Base-by-base conservation (phyloP, 2,797 vertebrate genomes). In the Catharus ustulatus region DNA sequence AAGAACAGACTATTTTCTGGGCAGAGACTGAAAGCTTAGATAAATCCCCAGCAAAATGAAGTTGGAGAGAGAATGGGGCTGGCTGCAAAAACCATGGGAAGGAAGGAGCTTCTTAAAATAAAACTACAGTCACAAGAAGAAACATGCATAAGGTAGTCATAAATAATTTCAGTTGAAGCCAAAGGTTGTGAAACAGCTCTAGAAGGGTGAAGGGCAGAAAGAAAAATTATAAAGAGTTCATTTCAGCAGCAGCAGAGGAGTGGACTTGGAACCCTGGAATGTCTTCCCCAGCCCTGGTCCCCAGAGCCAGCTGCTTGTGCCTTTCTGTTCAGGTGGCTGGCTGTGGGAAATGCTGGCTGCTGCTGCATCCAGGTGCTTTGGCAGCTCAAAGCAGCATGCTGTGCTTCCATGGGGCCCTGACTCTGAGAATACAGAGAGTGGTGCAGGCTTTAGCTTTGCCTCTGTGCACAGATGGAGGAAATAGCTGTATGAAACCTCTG, bases 1-100 rank as follows among this genome's bases (percentile, higher is more conserved):
- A 69, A 69, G 84, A 96, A 68, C 54, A 55, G 87, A 48, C 71
- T 84, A 14, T 91, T 90, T 93, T 87, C 87, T 90, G 90, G 94
- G 76, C 40, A 76, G 54, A 86, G 64, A 69, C 82, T 1, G 10
- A 93, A 88, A 95, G 48, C 87, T 80, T 77, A 81, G 55, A 54
- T 72, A 94, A 94, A 79, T 48, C 52, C 18, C 21, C 62, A 69
- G n/a, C 62, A 64, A 91, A 86, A 81, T 73, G 69, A 88, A 88
- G 66, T 1, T 2, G 2, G 69, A 80, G 38, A 67, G 82, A 80
- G 43, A 78, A 62, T 13, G 30, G 32, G 16, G 15, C 58, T 81
- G 51, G 20, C 58, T 90, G 66, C 61, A 78, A 91, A 84, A 45
- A n/a, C 4, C 52, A 63, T 8, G 15, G 36, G 49, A 89, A 93